A percentile compares a stretch with the other conserved stretches of the same genome.
These are phyloP conservation scores for Aphelenchoides bicaudatus DNA, from an alignment of 2,888 invertebrate species.

Conservation along the genomic window DNA sequence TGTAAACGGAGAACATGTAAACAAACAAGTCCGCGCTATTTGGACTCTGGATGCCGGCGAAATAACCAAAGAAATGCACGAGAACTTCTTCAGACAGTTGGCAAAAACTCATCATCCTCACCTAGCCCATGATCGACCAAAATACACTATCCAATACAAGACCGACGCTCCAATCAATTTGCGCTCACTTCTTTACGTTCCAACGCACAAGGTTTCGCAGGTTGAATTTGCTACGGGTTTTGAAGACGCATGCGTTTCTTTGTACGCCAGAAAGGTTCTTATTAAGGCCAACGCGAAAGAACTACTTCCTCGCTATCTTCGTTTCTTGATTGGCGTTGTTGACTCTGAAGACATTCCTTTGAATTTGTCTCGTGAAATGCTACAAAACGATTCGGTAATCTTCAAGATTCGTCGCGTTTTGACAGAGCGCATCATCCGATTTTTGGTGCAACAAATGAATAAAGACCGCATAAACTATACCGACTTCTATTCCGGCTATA, in stretches of 20 bases:
- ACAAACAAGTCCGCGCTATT: conserved; percentile 69
- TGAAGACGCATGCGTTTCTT: conserved; percentile 79
- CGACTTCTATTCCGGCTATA: conserved; percentile 85
- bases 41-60: conserved; percentile 89
- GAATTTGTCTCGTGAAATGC: conserved; percentile 87
- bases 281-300: conserved; percentile 69
- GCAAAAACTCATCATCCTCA: conserved; percentile 40
- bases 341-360: conserved; percentile 97
- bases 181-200: conserved; percentile 83
- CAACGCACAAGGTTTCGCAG: conserved; percentile 82
- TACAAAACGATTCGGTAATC: conserved; percentile 88
- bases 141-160: conserved; percentile 85
- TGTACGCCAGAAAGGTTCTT: conserved; percentile 77
- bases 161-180: conserved; percentile 87
- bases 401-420: conserved; percentile 77
- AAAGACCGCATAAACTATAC: conserved; percentile 79
- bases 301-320: conserved; percentile 72
- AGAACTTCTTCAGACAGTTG: conserved; percentile 74
- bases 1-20: conserved; percentile 81
- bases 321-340: conserved; percentile 91
- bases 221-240: conserved; percentile 76
- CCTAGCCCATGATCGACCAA: conserved; percentile 66
- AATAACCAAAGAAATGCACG: conserved; percentile 79
- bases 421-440: conserved; percentile 78
- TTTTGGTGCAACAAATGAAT: conserved; percentile 77